Conservation (phyloP, 2,113 vertebrate species). For the Oenanthe melanoleuca region DNA sequence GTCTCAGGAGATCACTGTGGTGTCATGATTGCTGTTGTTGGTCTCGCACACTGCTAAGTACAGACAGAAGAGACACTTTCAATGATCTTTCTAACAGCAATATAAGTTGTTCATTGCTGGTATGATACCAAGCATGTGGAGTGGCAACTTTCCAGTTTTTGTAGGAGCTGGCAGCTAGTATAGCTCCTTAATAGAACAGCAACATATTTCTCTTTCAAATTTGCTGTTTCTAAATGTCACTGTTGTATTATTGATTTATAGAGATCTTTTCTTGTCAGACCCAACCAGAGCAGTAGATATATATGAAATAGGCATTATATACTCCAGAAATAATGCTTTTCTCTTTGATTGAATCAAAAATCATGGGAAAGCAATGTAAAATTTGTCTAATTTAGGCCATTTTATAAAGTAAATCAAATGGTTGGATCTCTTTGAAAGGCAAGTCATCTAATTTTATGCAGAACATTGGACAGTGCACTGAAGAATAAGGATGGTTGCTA, state of each 20-base stretch:
- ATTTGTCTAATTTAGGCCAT: neutral
- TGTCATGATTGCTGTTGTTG: neutral
- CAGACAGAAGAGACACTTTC: neutral
- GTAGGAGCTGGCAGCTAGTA: constrained; percentile 10
- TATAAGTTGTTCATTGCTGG: neutral
- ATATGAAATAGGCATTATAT: neutral
- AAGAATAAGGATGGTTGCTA: neutral
- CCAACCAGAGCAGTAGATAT: neutral
- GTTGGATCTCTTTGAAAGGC: neutral
- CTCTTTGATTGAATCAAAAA: neutral
- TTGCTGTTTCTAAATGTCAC: constrained; percentile 51
- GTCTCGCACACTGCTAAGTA: neutral
- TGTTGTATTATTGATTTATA: constrained; percentile 40
- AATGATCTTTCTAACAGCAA: neutral
- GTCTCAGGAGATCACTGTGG: neutral
- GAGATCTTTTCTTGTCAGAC: neutral
- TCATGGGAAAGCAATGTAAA: neutral
- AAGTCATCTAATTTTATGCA: neutral
- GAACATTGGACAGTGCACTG: neutral
- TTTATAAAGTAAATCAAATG: constrained; percentile 28
- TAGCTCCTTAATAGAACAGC: constrained; percentile 31
- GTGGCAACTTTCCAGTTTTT: constrained; percentile 42
- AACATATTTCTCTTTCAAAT: constrained; percentile 53
- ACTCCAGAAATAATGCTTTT: neutral
- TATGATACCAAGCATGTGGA: neutral